phyloP scores from a whole-genome alignment of 2,888 invertebrate genomes.

The Luffia ferchaultella region DNA sequence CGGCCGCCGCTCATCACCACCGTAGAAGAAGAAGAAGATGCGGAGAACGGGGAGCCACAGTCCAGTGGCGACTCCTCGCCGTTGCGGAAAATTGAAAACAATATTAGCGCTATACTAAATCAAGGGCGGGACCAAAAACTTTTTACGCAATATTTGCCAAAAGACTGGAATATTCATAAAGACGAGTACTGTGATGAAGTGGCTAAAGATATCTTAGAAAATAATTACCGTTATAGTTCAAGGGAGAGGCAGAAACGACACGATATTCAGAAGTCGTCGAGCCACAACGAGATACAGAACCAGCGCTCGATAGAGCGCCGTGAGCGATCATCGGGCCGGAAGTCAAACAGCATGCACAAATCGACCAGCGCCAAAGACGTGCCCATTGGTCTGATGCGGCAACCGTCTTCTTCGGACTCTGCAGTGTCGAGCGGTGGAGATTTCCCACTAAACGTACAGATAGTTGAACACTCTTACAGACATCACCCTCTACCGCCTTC shows the following conservation, averaged over 20 bases:
- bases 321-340: constrained; percentile 51
- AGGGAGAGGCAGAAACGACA: constrained; percentile 60
- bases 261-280: constrained; percentile 69
- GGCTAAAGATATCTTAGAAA: constrained; percentile 59
- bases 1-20: constrained; percentile 74
- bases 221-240: constrained; percentile 61
- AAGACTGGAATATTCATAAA: constrained; percentile 68
- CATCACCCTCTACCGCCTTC: constrained; percentile 52
- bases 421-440: constrained; percentile 64
- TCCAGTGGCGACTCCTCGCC: constrained; percentile 72
- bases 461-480: constrained; percentile 66
- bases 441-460: constrained; percentile 71
- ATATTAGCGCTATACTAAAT: constrained; percentile 74
- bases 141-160: constrained; percentile 59
- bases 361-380: constrained; percentile 79
- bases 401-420: constrained; percentile 59
- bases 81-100: constrained; percentile 75
- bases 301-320: constrained; percentile 57
- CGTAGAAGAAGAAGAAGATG: constrained; percentile 69
- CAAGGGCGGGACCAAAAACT: constrained; percentile 63
- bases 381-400: constrained; percentile 63
- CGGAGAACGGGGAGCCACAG: constrained; percentile 66
- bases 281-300: constrained; percentile 69
- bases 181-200: constrained; percentile 64
- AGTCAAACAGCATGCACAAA: constrained; percentile 74